Evolutionary conservation across 2,113 vertebrate genomes (phyloP).

Genomic region (Xiphophorus couchianus): DNA sequence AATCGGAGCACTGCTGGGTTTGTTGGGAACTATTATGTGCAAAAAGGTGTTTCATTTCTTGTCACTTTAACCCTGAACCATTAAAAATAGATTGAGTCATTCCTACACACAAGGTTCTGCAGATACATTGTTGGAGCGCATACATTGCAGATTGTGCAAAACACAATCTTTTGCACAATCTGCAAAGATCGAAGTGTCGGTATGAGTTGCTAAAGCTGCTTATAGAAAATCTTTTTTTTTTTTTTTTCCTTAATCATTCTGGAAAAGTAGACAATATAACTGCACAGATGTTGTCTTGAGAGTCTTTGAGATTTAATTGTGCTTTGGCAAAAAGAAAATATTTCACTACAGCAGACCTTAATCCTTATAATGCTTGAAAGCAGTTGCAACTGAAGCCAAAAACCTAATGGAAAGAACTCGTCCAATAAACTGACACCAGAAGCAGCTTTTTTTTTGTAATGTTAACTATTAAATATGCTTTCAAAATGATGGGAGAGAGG

Average conservation of each 20-base stretch:
- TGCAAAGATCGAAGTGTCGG: background rate
- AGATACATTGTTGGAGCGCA: too few relatives aligned
- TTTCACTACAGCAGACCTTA: background rate
- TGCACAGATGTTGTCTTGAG: background rate
- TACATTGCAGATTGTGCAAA: too few relatives aligned
- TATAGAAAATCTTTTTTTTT: background rate
- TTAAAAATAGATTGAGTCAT: background rate
- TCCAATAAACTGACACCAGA: background rate
- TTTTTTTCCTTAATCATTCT: background rate
- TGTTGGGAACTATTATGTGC: background rate
- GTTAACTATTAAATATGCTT: too few relatives aligned
- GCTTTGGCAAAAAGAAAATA: too few relatives aligned
- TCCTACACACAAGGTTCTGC: too few relatives aligned
- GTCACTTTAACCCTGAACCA: background rate
- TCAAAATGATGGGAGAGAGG: too few relatives aligned
- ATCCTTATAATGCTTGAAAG: background rate
- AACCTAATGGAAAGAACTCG: background rate
- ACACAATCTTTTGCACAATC: background rate
- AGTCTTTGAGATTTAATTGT: too few relatives aligned
- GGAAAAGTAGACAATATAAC: background rate
- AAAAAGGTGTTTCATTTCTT: background rate
- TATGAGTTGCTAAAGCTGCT: background rate
- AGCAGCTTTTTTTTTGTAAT: background rate
- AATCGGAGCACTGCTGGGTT: background rate
- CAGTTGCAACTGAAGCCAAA: background rate